Evolutionary conservation across 1,140 invertebrate species (phyloP), one percentile per base, ranked within the genome.

Genomic region (Meloidogyne floridensis): DNA sequence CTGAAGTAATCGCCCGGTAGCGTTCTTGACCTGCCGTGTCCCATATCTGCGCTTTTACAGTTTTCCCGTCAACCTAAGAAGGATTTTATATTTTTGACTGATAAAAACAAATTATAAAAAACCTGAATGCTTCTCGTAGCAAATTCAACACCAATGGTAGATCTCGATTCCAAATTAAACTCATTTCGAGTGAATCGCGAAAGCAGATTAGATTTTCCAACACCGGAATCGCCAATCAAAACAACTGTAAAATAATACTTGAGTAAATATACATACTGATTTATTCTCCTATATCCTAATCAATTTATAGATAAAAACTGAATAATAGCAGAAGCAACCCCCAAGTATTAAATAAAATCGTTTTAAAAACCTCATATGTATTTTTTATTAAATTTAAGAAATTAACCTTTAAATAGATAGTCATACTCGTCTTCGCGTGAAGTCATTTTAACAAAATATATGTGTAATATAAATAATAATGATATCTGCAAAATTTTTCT

Each of bases 151-250:
- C 98, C 98, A 93, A 99, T 99, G 84, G 98, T 99, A 83, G 96
- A 98, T 92, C 99, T 99, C 87, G 96, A 98, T 93, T 99, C 98
- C 92, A 99, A 93, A 92, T 99, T 99, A 92, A 99, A 99, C 93
- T 99, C 97, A 94, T 99, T 99, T 91, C 98, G 94, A 91, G 98
- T 99, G 92, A 99, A 99, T 92, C 98, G 93, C 79, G 97, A 98
- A 80, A 99, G 92, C 80, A 99, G 93, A 93, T 99, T 99, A 93
- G 95, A 97, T 93, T 99, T 99, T 83, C 98, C 98, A 87, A 99
- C 98, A 82, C 97, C 98, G 80, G 96, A 98, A 91, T 99, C 98
- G 87, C 98, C 98, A 92, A 99, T 99, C 90, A 99, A 93, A 84
- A 99, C 98, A 92, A 99, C 97, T 99, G 93, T 82, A 79, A 18